Conservation (phyloP, 2,888 invertebrate species). For the Drosophila rellima region DNA sequence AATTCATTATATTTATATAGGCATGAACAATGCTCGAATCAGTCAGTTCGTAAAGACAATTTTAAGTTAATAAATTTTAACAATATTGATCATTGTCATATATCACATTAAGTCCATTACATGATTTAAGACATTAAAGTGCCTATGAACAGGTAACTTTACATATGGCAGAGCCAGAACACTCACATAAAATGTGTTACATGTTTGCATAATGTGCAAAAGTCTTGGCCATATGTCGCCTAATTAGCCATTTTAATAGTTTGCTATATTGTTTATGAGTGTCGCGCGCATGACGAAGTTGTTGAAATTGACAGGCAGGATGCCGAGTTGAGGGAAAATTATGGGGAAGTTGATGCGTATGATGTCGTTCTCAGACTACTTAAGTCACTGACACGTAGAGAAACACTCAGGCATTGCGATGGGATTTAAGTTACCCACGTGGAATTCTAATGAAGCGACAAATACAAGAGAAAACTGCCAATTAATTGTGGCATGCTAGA, state of each 20-base stretch:
- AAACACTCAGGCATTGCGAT: conserved; percentile 22
- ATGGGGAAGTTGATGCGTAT: neutral
- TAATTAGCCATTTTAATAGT: conserved; percentile 78
- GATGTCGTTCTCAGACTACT: conserved; percentile 25
- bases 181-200: conserved; percentile 44
- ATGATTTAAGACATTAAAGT: conserved; percentile 3
- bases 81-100: no score
- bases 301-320: conserved; percentile 10
- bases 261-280: conserved; percentile 69
- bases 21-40: no score
- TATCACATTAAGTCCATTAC: no score
- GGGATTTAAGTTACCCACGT: conserved; percentile 30
- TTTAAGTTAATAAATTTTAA: no score
- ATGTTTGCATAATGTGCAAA: conserved; percentile 68
- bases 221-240: conserved; percentile 54
- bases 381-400: conserved; percentile 58
- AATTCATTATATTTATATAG: no score
- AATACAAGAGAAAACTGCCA: conserved; percentile 43
- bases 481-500: conserved; percentile 45
- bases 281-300: conserved; percentile 30
- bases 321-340: neutral
- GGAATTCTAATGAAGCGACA: conserved; percentile 71
- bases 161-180: conserved; percentile 40
- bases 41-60: neutral
- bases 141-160: conserved; percentile 22